A percentile compares a stretch with the other conserved stretches of the same genome.
phyloP scores from a whole-genome alignment of 2,888 invertebrate genomes.

The Coremacera marginata region DNA sequence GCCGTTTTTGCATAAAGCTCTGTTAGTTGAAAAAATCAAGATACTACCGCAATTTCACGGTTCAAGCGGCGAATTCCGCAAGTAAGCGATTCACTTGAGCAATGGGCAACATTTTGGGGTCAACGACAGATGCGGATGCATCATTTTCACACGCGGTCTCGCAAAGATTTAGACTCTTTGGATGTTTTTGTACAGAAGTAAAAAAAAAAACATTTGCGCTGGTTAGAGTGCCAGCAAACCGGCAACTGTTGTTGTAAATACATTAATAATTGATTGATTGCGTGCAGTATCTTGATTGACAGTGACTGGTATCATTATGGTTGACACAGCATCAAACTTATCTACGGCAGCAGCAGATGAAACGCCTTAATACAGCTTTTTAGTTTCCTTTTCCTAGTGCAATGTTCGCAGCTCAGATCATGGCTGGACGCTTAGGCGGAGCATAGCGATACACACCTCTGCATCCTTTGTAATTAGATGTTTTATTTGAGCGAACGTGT shows the following conservation, averaged over 20 bases:
- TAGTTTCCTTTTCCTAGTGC: no score
- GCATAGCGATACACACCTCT: neutral
- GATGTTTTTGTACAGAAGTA: neutral
- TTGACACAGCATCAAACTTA: neutral
- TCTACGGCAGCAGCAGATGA: no score
- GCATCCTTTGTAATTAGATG: neutral
- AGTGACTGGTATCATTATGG: neutral
- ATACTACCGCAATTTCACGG: no score
- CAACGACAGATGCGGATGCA: neutral
- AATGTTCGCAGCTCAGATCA: no score
- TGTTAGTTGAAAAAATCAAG: neutral
- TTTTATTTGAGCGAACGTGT: no score
- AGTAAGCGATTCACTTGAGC: no score
- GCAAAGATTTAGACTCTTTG: neutral
- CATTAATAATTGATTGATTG: slow-evolving; percentile 19
- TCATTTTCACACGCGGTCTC: neutral
- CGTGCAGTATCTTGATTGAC: slow-evolving; percentile 10
- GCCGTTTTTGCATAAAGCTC: slow-evolving; percentile 8
- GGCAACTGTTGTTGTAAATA: neutral
- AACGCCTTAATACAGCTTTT: no score
- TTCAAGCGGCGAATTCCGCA: no score
- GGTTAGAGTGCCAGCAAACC: neutral
- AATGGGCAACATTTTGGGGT: neutral
- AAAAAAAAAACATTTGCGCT: neutral
- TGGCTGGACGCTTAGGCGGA: no score